Evolutionary conservation across 2,888 invertebrate species (phyloP).

Genomic region (Zonitis immaculata): DNA sequence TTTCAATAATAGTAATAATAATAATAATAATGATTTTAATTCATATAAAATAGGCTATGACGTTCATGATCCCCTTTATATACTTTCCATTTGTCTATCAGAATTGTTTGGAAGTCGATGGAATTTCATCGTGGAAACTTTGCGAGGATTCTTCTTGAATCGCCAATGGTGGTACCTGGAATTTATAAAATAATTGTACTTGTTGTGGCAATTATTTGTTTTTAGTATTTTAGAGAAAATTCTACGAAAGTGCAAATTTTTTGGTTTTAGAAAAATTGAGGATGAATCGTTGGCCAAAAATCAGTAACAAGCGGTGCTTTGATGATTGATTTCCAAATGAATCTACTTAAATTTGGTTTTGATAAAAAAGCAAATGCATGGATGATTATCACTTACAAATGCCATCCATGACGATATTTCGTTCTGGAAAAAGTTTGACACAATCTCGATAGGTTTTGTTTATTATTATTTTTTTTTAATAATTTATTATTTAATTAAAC

Average conservation of each 20-base stretch:
- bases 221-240: background rate
- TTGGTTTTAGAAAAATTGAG: background rate
- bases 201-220: no score
- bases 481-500: background rate
- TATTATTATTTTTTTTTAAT: background rate
- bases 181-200: slow-evolving; percentile 12
- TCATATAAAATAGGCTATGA: slow-evolving; percentile 11
- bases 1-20: background rate
- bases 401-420: slow-evolving; percentile 29
- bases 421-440: slow-evolving; percentile 29
- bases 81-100: slow-evolving; percentile 22
- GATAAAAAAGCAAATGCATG: background rate
- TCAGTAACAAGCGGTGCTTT: background rate
- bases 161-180: slow-evolving; percentile 47
- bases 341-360: no score
- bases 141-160: slow-evolving; percentile 46
- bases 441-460: background rate
- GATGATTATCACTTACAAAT: slow-evolving; percentile 14
- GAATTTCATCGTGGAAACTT: slow-evolving; percentile 47
- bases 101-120: slow-evolving; percentile 48
- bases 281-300: background rate
- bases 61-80: background rate
- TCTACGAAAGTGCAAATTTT: background rate
- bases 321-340: no score
- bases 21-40: background rate